Base-by-base conservation (phyloP, 2,797 vertebrate species). In the Benthosema pterotum region DNA sequence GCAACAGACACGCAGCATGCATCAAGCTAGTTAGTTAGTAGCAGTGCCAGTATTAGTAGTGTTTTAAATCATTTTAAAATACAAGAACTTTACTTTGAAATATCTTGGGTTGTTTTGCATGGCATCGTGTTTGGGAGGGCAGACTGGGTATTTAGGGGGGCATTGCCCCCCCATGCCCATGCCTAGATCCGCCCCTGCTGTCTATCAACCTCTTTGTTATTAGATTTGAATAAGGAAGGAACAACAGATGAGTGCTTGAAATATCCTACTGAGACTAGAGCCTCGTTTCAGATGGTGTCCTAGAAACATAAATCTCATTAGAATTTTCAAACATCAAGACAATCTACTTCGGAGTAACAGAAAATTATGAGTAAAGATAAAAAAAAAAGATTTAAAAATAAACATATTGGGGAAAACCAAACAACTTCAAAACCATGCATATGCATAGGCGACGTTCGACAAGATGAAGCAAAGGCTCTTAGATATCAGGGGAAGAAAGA, bases 261-360 rank as follows among this genome's bases (percentile, higher is more conserved):
- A 90, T 80, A 89, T 83, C 88, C 92, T 86, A 86, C 89, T 73
- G 92, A 91, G 92, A 91, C 83, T 74, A 85, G 86, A 87, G 84
- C 88, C 89, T 90, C 81, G 86, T 93, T 92, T 89, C 88, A 73
- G 71, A 88, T 88, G 88, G 88, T 90, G 92, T 91, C 91, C 92
- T 84, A 92, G 91, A 93, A 93, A 93, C 90, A 92, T 90, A 90
- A 92, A 92, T 92, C 91, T 92, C 91, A 92, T 93, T 93, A 93
- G 88, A 87, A 93, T 91, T 91, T 88, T 78, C 49, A 64, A 87
- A 92, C 89, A 92, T 91, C 89, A 91, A 92, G 86, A 92, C 88
- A 89, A 90, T 92, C 90, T 88, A 80, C 86, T 86, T 83, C 58
- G 77, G 84, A 92, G 86, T 80, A 90, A 87, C 87, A 90, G 75